phyloP scores from a whole-genome alignment of 2,888 invertebrate species.

The Hyles lineata region DNA sequence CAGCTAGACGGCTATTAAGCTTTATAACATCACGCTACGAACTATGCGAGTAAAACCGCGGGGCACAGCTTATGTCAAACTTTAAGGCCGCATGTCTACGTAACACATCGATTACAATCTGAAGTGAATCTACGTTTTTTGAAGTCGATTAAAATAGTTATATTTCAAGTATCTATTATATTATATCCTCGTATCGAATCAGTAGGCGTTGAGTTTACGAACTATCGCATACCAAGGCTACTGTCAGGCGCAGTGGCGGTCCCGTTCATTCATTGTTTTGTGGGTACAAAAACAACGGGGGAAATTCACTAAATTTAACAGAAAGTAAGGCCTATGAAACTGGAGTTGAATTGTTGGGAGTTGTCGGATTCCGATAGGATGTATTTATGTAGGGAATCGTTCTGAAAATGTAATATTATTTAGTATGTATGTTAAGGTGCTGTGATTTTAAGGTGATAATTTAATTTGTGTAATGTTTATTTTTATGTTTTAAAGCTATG shows the following conservation, averaged over 20 bases:
- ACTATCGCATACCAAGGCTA: slow-evolving; percentile 53
- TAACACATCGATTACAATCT: too few species aligned
- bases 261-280: slow-evolving; percentile 57
- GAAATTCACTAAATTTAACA: background rate
- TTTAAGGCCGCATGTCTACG: too few species aligned
- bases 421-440: background rate
- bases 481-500: too few species aligned
- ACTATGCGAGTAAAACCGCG: too few species aligned
- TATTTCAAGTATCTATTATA: slow-evolving; percentile 52
- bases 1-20: too few species aligned
- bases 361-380: background rate
- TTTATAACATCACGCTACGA: too few species aligned
- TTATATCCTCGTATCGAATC: slow-evolving; percentile 35
- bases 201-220: slow-evolving; percentile 56
- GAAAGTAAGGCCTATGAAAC: background rate
- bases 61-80: too few species aligned
- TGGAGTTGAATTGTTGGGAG: background rate
- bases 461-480: too few species aligned
- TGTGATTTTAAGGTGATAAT: background rate
- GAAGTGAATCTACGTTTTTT: too few species aligned
- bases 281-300: slow-evolving; percentile 12
- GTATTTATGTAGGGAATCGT: background rate
- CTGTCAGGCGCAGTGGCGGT: slow-evolving; percentile 47
- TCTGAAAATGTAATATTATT: background rate
- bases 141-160: too few species aligned